Evolutionary conservation across 2,797 vertebrate species (phyloP), one percentile per base, ranked within the genome.

Genomic region (Streptopelia turtur): DNA sequence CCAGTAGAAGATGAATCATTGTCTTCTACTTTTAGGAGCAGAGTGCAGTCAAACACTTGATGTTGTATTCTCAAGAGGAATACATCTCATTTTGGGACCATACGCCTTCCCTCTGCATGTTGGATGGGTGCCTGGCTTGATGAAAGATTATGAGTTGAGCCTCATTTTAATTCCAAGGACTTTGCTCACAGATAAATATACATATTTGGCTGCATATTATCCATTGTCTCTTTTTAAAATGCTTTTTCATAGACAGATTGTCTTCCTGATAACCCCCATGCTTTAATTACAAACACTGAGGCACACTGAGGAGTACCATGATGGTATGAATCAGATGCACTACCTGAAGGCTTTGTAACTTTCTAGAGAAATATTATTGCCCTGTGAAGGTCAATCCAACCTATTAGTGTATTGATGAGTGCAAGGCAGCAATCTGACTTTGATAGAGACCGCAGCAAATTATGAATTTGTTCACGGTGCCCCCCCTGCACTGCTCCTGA

Each of bases 401-500:
- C 24, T 87, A 35, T 76, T 82, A 90, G 45, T 0, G 1, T 56
- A 57, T 25, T 45, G 63, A 23, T 28, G 77, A 66, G 28, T 41
- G 14, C 52, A 74, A 63, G 28, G 31, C 31, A 92, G 39, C 30
- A 31, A 28, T 41, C 39, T 60, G 10, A 10, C 11, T 66, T 75
- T 2, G 6, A 47, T 61, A 78, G 53, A 71, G n/a, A 13, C 43
- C 3, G 0, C 30, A 55, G 45, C 22, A 71, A 65, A 20, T 31
- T 18, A 39, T 21, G 8, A 8, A n/a, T 61, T 81, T 64, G 25
- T 65, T 78, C 0, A 3, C 11, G 24, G 16, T 13, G 11, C 39
- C 16, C n/a, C 83, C 22, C 17, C 1, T 5, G 23, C 0, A 0
- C 28, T 22, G 2, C 37, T 91, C 21, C 30, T 8, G 28, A 8